These are phyloP conservation scores for Nycticryphes semicollaris DNA, from an alignment of 2,113 vertebrate species.

Conservation along the genomic window DNA sequence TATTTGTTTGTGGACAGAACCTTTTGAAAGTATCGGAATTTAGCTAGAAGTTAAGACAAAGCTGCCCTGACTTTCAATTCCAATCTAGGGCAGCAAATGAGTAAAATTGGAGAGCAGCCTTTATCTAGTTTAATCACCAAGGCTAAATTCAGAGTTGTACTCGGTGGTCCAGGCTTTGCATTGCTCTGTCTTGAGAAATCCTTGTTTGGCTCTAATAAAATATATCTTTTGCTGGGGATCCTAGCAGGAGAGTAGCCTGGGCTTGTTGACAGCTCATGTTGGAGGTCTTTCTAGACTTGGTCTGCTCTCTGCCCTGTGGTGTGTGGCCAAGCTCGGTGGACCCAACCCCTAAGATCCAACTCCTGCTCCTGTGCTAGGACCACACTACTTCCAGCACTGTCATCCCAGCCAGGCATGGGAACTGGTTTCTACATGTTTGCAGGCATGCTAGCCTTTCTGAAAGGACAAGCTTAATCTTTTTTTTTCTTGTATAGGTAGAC, in stretches of 20 bases:
- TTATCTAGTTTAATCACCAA: background rate
- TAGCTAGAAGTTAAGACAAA: background rate
- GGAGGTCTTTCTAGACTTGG: rapidly evolving
- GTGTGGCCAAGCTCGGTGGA: rapidly evolving
- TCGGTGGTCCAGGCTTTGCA: background rate
- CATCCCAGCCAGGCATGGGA: rapidly evolving
- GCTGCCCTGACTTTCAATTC: background rate
- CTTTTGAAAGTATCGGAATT: background rate
- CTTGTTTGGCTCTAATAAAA: background rate
- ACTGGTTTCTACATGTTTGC: rapidly evolving
- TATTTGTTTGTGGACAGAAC: background rate
- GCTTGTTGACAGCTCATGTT: background rate
- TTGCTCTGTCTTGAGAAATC: background rate
- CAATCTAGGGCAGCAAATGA: background rate
- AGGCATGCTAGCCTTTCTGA: too few relatives aligned
- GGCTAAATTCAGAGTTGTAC: background rate
- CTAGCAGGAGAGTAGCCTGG: background rate
- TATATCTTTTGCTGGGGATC: background rate
- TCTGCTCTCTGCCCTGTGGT: background rate
- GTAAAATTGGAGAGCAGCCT: background rate
- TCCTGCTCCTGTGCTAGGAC: background rate
- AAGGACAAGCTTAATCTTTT: background rate
- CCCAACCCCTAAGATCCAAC: background rate
- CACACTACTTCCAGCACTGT: rapidly evolving
- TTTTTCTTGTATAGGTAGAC: rapidly evolving